Evolutionary conservation across 2,797 vertebrate genomes (phyloP), one percentile per base, ranked within the genome.

Genomic region (Paramormyrops hopkinsi): DNA sequence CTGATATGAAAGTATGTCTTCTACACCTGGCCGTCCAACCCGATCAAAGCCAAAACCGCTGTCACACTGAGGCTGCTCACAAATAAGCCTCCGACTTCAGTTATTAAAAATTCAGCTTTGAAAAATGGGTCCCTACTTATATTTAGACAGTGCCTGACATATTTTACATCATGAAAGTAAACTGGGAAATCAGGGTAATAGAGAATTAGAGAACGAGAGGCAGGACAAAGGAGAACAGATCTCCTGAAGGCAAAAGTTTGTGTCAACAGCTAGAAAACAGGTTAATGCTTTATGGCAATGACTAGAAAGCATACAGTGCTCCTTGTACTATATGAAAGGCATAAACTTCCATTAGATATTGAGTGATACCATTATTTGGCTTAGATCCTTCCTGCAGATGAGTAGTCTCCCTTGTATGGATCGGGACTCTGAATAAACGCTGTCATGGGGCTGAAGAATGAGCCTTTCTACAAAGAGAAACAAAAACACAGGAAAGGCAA

Each of bases 361-460:
- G 56, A 87, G 76, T 90, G 96, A 95, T 95, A 99, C 98, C 97
- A 97, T 93, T 91, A 97, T 95, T 92, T 98, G 97, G 0, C 96
- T 95, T 88, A 97, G 93, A 92, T 98, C 97, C 93, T 97, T 98
- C 93, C 96, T 96, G 94, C 97, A 99, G 44, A 97, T 96, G 89
- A 97, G 97, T 91, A 99, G 95, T 86, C 98, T 97, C 93, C 96
- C 96, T n/a, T 97, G 95, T 0, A 96, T 92, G 62, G 96, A 96
- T 1, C 97, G 91, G 4, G 96, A 97, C 91, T 97, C 97, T 19
- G 97, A 96, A 92, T 97, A 95, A 84, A 97, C 96, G 92, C 96
- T 92, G 93, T 99, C 98, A 93, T 97, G 95, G 91, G 97, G 96
- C 92, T 97, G 97, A 91, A 99, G 95, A 90, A 97, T 96, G 89